Conservation (phyloP, 2,888 invertebrate genomes). For the Epinotia ramella region DNA sequence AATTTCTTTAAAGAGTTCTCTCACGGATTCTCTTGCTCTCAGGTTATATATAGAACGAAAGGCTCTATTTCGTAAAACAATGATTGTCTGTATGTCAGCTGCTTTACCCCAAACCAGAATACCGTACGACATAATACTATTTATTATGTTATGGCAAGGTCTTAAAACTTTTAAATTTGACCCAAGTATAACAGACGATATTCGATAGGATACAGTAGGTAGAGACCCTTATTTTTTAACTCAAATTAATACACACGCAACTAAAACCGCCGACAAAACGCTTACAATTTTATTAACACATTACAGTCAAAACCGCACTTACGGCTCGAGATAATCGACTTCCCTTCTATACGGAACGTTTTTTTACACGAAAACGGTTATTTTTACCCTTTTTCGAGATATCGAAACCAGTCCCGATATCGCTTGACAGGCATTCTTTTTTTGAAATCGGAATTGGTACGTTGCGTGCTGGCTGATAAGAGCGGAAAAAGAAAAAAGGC, state of each 20-base stretch:
- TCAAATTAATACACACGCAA: conserved; percentile 57
- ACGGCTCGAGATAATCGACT: conserved; percentile 81
- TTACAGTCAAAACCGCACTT: conserved; percentile 84
- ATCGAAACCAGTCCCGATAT: conserved; percentile 81
- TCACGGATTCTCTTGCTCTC: no score
- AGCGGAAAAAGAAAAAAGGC: conserved; percentile 39
- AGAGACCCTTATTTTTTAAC: conserved; percentile 34
- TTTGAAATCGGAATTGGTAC: conserved; percentile 70
- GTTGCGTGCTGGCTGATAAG: conserved; percentile 57
- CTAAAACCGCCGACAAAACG: conserved; percentile 78
- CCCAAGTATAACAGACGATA: background rate
- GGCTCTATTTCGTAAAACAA: no score
- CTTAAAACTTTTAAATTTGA: no score
- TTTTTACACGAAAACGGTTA: conserved; percentile 60
- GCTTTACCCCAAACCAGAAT: no score
- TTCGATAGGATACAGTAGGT: background rate
- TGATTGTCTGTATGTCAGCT: no score
- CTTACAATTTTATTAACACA: conserved; percentile 84
- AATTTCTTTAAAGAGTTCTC: no score
- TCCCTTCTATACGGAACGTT: conserved; percentile 65
- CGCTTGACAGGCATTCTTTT: conserved; percentile 69
- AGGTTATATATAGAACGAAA: no score
- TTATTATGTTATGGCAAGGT: no score
- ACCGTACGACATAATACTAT: no score
- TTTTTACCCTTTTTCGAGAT: conserved; percentile 70